These are phyloP conservation scores for Scotopteryx bipunctaria DNA, from an alignment of 2,888 invertebrate species.

Conservation along the genomic window DNA sequence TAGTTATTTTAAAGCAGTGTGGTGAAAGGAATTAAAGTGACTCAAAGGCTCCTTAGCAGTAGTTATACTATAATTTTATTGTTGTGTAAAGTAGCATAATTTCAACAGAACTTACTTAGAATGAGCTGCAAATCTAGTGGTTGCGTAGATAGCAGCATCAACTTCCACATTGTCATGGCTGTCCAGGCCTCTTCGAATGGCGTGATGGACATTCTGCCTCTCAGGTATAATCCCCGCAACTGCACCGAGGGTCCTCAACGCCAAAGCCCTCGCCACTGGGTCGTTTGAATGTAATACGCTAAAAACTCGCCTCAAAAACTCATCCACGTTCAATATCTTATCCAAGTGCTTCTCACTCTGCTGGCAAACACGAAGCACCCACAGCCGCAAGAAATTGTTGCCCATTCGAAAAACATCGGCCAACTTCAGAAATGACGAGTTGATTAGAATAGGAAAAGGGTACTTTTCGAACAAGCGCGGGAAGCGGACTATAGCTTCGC, in stretches of 20 bases:
- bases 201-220: constrained; percentile 97
- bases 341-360: constrained; percentile 98
- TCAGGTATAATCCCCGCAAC: constrained; percentile 97
- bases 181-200: constrained; percentile 94
- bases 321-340: constrained; percentile 97
- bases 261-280: constrained; percentile 96
- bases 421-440: constrained; percentile 96
- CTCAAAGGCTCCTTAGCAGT: too few species aligned
- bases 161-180: constrained; percentile 98
- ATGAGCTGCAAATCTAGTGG: constrained; percentile 96
- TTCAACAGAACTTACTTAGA: constrained; percentile 92
- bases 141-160: constrained; percentile 97
- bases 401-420: constrained; percentile 96
- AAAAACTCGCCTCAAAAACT: constrained; percentile 92
- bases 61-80: too few species aligned
- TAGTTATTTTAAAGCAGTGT: too few species aligned
- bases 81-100: too few species aligned
- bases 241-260: constrained; percentile 94
- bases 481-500: constrained; percentile 98
- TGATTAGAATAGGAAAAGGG: constrained; percentile 98
- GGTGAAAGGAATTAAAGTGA: too few species aligned
- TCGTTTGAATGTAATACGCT: constrained; percentile 98
- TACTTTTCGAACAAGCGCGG: constrained; percentile 98
- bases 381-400: constrained; percentile 95
- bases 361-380: constrained; percentile 96